Evolutionary conservation across 2,888 invertebrate species (phyloP).

Genomic region (Zhengitettix transpicula): DNA sequence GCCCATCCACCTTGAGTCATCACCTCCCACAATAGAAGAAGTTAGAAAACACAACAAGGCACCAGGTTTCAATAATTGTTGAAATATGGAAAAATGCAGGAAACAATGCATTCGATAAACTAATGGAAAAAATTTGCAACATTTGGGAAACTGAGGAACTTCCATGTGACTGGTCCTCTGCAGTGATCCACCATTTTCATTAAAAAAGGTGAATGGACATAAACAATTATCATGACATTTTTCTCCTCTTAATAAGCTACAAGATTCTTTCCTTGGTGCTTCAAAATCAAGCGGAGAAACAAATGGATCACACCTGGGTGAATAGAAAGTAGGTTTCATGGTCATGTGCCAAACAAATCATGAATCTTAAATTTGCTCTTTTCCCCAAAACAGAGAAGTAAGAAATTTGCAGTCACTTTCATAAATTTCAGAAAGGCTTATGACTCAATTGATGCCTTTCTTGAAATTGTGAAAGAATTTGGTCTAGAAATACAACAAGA

Average conservation of each 20-base stretch:
- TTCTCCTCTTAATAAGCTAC: background rate
- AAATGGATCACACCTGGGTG: background rate
- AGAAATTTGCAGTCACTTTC: background rate
- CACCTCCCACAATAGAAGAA: background rate
- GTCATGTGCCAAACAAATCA: background rate
- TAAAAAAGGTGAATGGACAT: background rate
- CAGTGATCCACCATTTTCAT: background rate
- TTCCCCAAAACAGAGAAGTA: background rate
- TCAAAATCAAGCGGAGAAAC: background rate
- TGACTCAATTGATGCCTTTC: background rate
- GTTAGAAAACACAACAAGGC: background rate
- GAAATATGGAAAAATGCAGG: background rate
- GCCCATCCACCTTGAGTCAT: background rate
- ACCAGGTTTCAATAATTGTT: background rate
- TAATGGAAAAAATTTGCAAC: background rate
- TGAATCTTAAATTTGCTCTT: background rate
- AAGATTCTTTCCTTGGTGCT: background rate
- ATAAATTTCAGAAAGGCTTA: background rate
- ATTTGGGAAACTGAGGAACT: background rate
- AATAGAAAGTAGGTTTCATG: background rate
- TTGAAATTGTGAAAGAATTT: background rate
- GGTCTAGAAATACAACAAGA: background rate
- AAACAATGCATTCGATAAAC: background rate
- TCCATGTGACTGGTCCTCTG: background rate
- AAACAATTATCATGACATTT: background rate